These are phyloP conservation scores for Limenitis camilla DNA, from an alignment of 2,888 invertebrate genomes.

Conservation along the genomic window DNA sequence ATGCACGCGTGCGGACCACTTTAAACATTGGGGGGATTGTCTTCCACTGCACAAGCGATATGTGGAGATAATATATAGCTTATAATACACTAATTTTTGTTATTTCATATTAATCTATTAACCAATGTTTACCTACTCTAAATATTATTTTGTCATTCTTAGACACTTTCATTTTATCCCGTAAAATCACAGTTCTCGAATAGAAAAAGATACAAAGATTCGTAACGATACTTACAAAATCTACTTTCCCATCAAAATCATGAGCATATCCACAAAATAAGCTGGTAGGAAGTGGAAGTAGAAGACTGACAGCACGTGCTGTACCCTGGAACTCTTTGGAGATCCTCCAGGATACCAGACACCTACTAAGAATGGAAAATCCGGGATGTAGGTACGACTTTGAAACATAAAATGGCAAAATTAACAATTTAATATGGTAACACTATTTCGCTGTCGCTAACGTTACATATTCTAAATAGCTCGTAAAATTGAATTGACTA, in stretches of 20 bases:
- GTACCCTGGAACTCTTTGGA: conserved; percentile 78
- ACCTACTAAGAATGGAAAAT: conserved; percentile 84
- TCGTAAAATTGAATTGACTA: no score
- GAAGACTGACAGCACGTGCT: conserved; percentile 79
- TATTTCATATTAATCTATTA: no score
- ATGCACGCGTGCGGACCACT: conserved; percentile 36
- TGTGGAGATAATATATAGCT: background rate
- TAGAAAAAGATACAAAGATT: background rate
- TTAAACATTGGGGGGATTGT: conserved; percentile 3
- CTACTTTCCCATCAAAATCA: conserved; percentile 80
- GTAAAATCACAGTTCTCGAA: background rate
- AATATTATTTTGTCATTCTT: no score
- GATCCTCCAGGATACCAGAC: conserved; percentile 88
- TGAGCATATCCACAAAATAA: conserved; percentile 81
- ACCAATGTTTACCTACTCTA: no score
- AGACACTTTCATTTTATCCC: background rate
- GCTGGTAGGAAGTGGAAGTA: conserved; percentile 86
- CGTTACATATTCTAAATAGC: no score
- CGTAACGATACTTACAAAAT: conserved; percentile 79
- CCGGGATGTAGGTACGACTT: conserved; percentile 74
- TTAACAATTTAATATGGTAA: no score
- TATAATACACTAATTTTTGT: no score
- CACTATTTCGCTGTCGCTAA: no score
- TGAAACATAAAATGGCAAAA: conserved; percentile 10
- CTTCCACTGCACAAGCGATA: background rate